Evolutionary conservation across 2,797 vertebrate genomes (phyloP), one percentile per base, ranked within the genome.

Genomic region (Jordanella pulchra): DNA sequence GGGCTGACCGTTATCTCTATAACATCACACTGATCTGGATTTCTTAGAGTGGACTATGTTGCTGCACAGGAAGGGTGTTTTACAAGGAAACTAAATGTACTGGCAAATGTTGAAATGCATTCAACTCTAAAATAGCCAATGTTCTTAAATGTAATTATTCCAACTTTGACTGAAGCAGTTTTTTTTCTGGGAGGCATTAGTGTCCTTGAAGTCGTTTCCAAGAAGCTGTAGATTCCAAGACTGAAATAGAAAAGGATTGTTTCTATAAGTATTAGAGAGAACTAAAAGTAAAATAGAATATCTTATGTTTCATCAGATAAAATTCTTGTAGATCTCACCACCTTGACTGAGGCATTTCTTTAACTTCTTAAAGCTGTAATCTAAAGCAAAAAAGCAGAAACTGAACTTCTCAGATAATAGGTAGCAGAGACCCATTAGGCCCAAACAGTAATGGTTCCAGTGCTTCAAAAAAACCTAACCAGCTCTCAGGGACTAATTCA

Each of bases 351-450:
- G 18, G 56, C 17, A 60, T 54, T 14, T 35, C 4, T 67, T 66
- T 51, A 35, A 45, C 30, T 23, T 28, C 25, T 67, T 69, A 45
- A 53, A 55, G 10, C 23, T 58, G 35, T 35, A 60, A 18, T 67
- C 7, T 25, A 54, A n/a, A 54, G 42, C 54, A 55, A 79, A 67
- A 54, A 65, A 55, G 13, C 66, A 60, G 27, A 72, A 32, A n/a
- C 42, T 39, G 17, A 69, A n/a, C n/a, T 30, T 27, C 48, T 79
- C 65, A 73, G 67, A 50, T 69, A 9, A 75, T 69, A 9, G 4
- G 71, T 47, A 44, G 77, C 64, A 70, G 39, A 54, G 61, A 39
- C 9, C 63, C 79, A 86, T 85, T 85, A 82, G 65, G 11, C 27
- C 47, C 45, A 50, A 66, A 30, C 27, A 48, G 18, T 17, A 51